Evolutionary conservation across 2,888 invertebrate genomes (phyloP).

Genomic region (Pristionchus arcanus): DNA sequence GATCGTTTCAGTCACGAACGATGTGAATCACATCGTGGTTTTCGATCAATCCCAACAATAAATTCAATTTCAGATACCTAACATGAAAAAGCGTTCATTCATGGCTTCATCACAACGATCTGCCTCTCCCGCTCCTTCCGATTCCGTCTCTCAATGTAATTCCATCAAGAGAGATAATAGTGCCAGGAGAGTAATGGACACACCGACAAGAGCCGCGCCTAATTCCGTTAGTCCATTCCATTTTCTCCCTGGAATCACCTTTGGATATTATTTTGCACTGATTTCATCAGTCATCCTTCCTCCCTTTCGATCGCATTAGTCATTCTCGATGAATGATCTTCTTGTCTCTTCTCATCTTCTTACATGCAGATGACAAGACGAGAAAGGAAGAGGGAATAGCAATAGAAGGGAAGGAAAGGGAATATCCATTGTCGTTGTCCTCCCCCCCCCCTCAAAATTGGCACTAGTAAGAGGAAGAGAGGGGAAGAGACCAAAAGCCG

Average conservation of each 20-base stretch:
- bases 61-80: neutral
- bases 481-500: conserved; percentile 32
- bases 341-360: neutral
- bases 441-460: conserved; percentile 51
- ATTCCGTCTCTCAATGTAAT: conserved; percentile 76
- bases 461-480: neutral
- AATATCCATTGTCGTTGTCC: conserved; percentile 41
- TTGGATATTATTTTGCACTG: neutral
- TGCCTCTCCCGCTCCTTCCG: conserved; percentile 78
- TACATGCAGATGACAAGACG: conserved; percentile 4
- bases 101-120: conserved; percentile 72
- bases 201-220: conserved; percentile 36
- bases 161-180: conserved; percentile 68
- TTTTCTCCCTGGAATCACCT: neutral
- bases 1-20: neutral
- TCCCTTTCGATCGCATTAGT: neutral
- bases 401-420: conserved; percentile 11
- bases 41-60: neutral
- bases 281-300: neutral
- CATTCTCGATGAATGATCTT: conserved; percentile 27
- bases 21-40: neutral
- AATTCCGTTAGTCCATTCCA: neutral
- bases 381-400: conserved; percentile 8
- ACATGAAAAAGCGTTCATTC: conserved; percentile 65
- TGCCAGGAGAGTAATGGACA: conserved; percentile 44